Evolutionary conservation across 1,140 invertebrate genomes (phyloP).

Genomic region (Apis florea): DNA sequence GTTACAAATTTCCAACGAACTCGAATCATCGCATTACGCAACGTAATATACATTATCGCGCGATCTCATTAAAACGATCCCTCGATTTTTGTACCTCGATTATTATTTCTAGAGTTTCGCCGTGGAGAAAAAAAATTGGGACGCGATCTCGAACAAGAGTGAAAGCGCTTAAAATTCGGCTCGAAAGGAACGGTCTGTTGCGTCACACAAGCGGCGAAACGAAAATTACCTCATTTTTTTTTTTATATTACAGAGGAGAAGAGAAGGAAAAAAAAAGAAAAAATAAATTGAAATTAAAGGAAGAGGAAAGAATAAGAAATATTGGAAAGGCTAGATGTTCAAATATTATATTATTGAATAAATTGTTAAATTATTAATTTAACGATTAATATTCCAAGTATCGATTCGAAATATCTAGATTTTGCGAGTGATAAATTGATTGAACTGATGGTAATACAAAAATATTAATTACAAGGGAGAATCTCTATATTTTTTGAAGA

Average conservation of each 20-base stretch:
- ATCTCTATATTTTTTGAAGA: too few relatives aligned
- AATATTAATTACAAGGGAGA: too few relatives aligned
- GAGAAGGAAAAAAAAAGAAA: not conserved
- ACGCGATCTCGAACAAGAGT: conserved; percentile 20
- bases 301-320: not conserved
- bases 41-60: too few relatives aligned
- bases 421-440: too few relatives aligned
- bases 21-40: too few relatives aligned
- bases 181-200: conserved; percentile 7
- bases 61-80: conserved; percentile 5
- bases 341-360: too few relatives aligned
- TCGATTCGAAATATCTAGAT: too few relatives aligned
- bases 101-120: conserved; percentile 33
- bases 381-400: too few relatives aligned
- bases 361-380: too few relatives aligned
- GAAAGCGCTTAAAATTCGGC: conserved; percentile 41
- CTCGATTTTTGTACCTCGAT: not conserved
- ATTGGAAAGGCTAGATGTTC: not conserved
- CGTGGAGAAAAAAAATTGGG: conserved; percentile 10
- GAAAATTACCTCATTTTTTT: conserved; percentile 42
- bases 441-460: too few relatives aligned
- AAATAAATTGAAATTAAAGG: too few relatives aligned
- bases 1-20: too few relatives aligned
- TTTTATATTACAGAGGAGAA: not conserved
- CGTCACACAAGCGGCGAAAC: not conserved